Evolutionary conservation across 1,140 invertebrate species (phyloP).

Genomic region (Drosophila trapezifrons): DNA sequence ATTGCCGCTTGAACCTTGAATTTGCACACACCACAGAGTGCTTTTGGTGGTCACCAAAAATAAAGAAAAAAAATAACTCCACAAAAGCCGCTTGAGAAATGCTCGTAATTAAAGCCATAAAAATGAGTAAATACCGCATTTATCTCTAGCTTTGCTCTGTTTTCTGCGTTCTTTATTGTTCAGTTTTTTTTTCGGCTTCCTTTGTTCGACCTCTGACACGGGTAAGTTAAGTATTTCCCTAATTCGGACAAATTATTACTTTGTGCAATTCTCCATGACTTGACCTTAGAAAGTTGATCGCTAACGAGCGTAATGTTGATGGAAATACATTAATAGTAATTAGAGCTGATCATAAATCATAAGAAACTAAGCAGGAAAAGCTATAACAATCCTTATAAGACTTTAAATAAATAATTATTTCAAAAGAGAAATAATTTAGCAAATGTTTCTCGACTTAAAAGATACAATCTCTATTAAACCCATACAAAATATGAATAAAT

Average conservation of each 20-base stretch:
- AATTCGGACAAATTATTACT: constrained; percentile 48
- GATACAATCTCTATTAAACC: too few relatives aligned
- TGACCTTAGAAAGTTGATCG: constrained; percentile 49
- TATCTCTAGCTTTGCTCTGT: constrained; percentile 46
- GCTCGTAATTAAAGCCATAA: constrained; percentile 75
- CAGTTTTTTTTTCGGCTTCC: constrained; percentile 13
- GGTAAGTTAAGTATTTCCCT: constrained; percentile 37
- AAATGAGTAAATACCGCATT: constrained; percentile 64
- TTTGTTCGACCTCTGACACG: constrained; percentile 47
- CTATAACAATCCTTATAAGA: background rate
- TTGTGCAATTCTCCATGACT: constrained; percentile 41
- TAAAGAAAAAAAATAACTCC: constrained; percentile 10
- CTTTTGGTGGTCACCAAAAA: constrained; percentile 57
- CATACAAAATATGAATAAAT: too few relatives aligned
- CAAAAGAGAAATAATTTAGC: background rate
- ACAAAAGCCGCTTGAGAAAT: constrained; percentile 64
- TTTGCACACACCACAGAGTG: constrained; percentile 66
- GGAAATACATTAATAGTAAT: constrained; percentile 28
- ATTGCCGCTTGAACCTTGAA: constrained; percentile 72
- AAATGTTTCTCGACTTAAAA: background rate
- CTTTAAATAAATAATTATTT: too few relatives aligned
- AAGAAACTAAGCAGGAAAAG: background rate
- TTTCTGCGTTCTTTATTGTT: constrained; percentile 44
- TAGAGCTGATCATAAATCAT: constrained; percentile 23
- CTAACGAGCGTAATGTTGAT: constrained; percentile 23